These are phyloP conservation scores for Cheilosia soror DNA, from an alignment of 2,888 invertebrate species.

Conservation along the genomic window DNA sequence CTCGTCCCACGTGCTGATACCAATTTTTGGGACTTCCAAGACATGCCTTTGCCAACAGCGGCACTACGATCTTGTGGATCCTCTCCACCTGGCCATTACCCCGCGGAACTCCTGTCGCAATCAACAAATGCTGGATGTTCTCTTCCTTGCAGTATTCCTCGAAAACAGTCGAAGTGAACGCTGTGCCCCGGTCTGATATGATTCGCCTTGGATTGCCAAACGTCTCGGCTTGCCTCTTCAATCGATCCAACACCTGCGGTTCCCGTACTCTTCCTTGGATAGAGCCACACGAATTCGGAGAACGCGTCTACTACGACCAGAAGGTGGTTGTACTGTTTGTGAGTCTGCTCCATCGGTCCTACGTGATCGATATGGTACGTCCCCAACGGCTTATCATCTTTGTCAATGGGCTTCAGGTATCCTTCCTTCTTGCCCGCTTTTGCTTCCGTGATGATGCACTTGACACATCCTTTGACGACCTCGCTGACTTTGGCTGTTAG, in stretches of 20 bases:
- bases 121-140: too few relatives aligned
- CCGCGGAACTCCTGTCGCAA: too few relatives aligned
- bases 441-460: not conserved
- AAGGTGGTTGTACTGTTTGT: not conserved
- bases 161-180: slow-evolving; percentile 61
- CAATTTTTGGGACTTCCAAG: slow-evolving; percentile 77
- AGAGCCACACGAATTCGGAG: slow-evolving; percentile 78
- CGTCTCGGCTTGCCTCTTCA: slow-evolving; percentile 58
- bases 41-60: slow-evolving; percentile 79
- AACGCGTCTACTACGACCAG: slow-evolving; percentile 78
- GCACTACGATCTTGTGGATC: slow-evolving; percentile 78
- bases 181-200: not conserved
- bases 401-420: not conserved
- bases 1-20: slow-evolving; percentile 75
- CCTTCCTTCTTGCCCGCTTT: not conserved
- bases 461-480: not conserved
- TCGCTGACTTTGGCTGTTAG: too few relatives aligned
- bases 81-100: too few relatives aligned
- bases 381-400: slow-evolving; percentile 8
- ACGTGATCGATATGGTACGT: slow-evolving; percentile 21
- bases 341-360: slow-evolving; percentile 8
- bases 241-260: slow-evolving; percentile 77
- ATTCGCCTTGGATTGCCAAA: not conserved
- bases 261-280: slow-evolving; percentile 77
- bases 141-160: too few relatives aligned